Evolutionary conservation across 2,888 invertebrate species (phyloP), one percentile per base, ranked within the genome.

Genomic region (Lasioglossum zephyrum): DNA sequence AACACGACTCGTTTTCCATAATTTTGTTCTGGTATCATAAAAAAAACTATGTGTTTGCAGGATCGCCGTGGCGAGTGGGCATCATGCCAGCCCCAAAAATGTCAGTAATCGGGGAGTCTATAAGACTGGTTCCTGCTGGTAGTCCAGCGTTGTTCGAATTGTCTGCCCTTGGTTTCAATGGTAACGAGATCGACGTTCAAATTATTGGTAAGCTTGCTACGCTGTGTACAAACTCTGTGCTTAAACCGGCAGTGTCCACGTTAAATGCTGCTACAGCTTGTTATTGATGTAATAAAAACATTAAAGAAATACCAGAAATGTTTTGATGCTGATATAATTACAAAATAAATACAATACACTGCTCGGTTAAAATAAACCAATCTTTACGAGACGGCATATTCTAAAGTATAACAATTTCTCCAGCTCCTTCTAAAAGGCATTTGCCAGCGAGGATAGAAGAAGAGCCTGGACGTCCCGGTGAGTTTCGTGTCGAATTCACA

Each of bases 41-140:
- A 49, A 31, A 49, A n/a, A 72, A 70, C 66, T 44, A 63, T 44
- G 16, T 75, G 47, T 82, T 63, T 96, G 79, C 96, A 98, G 98
- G 98, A 93, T 99, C 98, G 96, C 99, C 99, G 96, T 99, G 99
- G 99, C 97, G 97, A 96, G 98, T 99, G 94, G 97, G 97, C 96
- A 98, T 99, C 95, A 97, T 98, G 97, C 97, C 98, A 93, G 96
- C 96, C 94, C 96, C 96, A 89, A 97, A 97, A 94, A 96, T 97
- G 96, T 97, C 98, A 94, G 97, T 98, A 93, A 96, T 98, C 94
- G 98, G 98, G 94, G 98, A 98, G 96, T 97, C 98, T 92, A 97
- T 98, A 91, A 97, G 98, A 95, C 96, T 98, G 94, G 98, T 99
- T 93, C 98, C 99, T 92, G 98, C 99, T 90, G 98, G 98, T 95